phyloP scores from a whole-genome alignment of 1,140 invertebrate genomes.

The Reticulitermes speratus region DNA sequence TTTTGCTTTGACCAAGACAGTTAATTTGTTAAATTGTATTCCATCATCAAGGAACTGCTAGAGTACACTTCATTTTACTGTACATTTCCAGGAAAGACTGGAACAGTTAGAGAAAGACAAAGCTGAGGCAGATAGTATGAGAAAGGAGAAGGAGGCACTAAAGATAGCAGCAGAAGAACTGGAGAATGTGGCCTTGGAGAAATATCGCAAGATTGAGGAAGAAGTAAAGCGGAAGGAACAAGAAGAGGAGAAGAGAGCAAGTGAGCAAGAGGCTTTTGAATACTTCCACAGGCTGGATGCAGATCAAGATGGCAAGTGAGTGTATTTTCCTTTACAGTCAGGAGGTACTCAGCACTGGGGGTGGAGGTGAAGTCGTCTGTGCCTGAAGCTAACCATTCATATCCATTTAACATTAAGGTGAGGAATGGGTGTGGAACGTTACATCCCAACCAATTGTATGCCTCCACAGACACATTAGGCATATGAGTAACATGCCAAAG shows the following conservation, averaged over 20 bases:
- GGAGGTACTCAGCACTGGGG: neutral
- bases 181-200: constrained; percentile 74
- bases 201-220: constrained; percentile 69
- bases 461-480: too few relatives aligned
- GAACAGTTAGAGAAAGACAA: constrained; percentile 69
- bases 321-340: neutral
- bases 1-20: too few relatives aligned
- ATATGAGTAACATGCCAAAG: too few relatives aligned
- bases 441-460: too few relatives aligned
- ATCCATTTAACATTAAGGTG: too few relatives aligned
- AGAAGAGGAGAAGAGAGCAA: constrained; percentile 55
- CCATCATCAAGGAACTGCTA: too few relatives aligned
- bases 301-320: constrained; percentile 66
- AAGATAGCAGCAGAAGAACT: constrained; percentile 71
- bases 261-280: constrained; percentile 61
- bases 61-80: constrained; percentile 20
- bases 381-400: neutral
- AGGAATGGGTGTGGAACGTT: too few relatives aligned
- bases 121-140: constrained; percentile 67
- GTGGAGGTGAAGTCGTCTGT: neutral
- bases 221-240: constrained; percentile 59
- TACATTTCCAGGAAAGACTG: constrained; percentile 53
- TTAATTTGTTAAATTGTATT: too few relatives aligned
- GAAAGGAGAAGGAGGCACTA: constrained; percentile 68
- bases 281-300: constrained; percentile 75